Evolutionary conservation across 2,797 vertebrate genomes (phyloP), one percentile per base, ranked within the genome.

Genomic region (Parauchenoglanis punctatus): DNA sequence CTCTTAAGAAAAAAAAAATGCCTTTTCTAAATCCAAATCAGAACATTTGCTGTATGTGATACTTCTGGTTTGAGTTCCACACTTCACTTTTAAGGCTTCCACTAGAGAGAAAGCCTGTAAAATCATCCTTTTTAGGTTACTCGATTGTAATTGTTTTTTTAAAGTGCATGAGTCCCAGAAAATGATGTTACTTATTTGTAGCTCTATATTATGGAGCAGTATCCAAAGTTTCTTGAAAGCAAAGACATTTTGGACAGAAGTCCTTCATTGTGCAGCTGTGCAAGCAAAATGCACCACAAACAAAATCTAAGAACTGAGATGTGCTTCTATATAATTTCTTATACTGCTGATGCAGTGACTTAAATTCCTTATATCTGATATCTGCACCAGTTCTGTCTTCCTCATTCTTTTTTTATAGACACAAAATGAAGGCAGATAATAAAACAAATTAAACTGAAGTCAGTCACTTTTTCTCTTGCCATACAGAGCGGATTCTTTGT

Each of bases 341-440:
- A 13, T 11, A 25, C 5, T 44, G 78, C 78, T 61, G 20, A 81
- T 81, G 35, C 35, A 81, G 56, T 59, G 61, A 7, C 11, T 44
- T 78, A 11, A 0, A 35, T 78, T 78, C 28, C 76, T 58, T 58
- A 20, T 56, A 54, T 80, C 54, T 80, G 28, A 40, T 80, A 35
- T 78, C 31, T 40, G 23, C 20, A 81, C n/a, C 52, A 54, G 13
- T 54, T 77, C 49, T 54, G 75, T 77, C 75, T 56, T 77, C 75
- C n/a, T 77, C 52, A 28, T 77, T 59, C 54, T 28, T 49, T 49
- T 77, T 1, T 3, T 44, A 54, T 54, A 2, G 54, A 18, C 49
- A 28, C 7, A 31, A n/a, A 76, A 7, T 52, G 52, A 76, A 52
- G 25, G 73, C 46, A 76, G 73, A 76, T 76, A 8, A 76, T 76